Evolutionary conservation across 2,113 vertebrate genomes (phyloP), one percentile per base, ranked within the genome.

Genomic region (Brachyistius frenatus): DNA sequence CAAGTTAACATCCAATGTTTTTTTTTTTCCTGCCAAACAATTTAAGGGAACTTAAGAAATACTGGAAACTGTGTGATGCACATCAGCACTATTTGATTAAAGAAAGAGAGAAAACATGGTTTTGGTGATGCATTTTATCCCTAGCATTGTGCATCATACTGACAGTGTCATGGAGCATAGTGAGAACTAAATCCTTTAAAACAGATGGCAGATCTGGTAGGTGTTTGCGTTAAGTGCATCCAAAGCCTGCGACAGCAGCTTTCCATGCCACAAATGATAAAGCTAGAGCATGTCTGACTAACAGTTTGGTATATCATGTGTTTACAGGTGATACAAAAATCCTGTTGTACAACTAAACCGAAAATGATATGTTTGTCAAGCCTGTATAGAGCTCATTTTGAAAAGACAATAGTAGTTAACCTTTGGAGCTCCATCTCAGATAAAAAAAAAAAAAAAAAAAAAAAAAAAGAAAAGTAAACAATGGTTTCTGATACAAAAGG

Each of bases 201-300:
- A 74, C 74, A 87, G 57, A 82, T 66, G 70, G 61, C 3, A 49
- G 49, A 44, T 76, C 30, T 56, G 49, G 68, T 62, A 62, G 55
- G 81, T 79, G 81, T 69, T 72, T 86, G 75, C 30, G 0, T 78
- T 73, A 60, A 76, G 64, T 65, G 44, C 36, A 60, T 72, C 69
- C 57, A 62, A 50, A 76, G 46, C 54, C 36, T 32, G 11, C n/a
- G 72, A 56, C 35, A 32, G 53, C 36, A 50, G 52, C 39, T 61
- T 61, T 50, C 23, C 30, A 15, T 68, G 44, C 58, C 67, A 76
- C 55, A 55, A 73, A 60, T 78, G 36, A 70, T 62, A 60, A 71
- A 75, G 36, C 23, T 37, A 70, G 2, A 39, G 41, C 23, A 62
- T 41, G 1, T 55, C 66, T 69, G 33, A 54, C 30, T 62, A 39